phyloP scores from a whole-genome alignment of 2,888 invertebrate species.

The Busseola fusca region DNA sequence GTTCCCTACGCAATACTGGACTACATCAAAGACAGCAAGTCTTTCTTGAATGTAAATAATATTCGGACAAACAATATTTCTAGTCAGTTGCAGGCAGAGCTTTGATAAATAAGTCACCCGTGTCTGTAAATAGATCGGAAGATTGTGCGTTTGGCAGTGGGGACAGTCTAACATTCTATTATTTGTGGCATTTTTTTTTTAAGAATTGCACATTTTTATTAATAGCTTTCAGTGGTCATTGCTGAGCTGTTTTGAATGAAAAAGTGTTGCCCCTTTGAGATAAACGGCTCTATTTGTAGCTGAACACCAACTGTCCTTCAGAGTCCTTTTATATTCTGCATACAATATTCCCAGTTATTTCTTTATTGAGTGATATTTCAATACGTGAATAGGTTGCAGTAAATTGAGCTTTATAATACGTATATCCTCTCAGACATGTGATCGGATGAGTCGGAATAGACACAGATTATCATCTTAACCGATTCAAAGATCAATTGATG shows the following conservation, averaged over 20 bases:
- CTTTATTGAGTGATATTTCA: not conserved
- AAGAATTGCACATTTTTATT: constrained; percentile 11
- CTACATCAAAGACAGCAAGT: not conserved
- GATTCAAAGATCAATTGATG: constrained; percentile 65
- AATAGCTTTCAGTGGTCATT: not conserved
- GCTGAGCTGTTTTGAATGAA: constrained; percentile 2
- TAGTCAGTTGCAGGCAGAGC: constrained; percentile 17
- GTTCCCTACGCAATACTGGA: not conserved
- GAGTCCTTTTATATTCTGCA: not conserved
- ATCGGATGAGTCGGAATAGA: constrained; percentile 55
- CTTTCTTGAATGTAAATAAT: not conserved
- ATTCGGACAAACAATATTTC: constrained; percentile 13
- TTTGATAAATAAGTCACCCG: constrained; percentile 43
- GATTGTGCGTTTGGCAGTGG: constrained; percentile 32
- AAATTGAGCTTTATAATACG: constrained; percentile 49
- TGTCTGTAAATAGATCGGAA: constrained; percentile 33
- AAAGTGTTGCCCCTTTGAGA: not conserved
- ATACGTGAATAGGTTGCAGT: constrained; percentile 43
- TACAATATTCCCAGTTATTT: constrained; percentile 14
- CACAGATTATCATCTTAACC: constrained; percentile 53
- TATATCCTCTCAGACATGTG: constrained; percentile 42
- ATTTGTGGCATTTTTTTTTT: constrained; percentile 25
- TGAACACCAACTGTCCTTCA: not conserved
- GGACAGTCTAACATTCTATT: not conserved
- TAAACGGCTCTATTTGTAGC: not conserved